Evolutionary conservation across 2,797 vertebrate genomes (phyloP), one percentile per base, ranked within the genome.

Genomic region (Pogonophryne albipinna): DNA sequence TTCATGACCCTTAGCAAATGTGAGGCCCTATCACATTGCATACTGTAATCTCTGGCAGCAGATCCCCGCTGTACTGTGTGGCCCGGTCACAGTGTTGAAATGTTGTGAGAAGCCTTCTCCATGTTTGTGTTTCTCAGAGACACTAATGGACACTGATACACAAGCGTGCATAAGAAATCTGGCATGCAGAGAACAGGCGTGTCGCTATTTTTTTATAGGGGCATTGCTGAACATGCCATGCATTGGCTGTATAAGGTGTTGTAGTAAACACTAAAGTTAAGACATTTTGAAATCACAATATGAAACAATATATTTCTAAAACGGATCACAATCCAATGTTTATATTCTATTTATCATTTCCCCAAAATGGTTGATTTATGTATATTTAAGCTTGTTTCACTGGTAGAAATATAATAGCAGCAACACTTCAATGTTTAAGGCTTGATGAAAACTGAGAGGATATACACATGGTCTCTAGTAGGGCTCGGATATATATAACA

Each of bases 21-120:
- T 76, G 68, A 86, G 82, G 86, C 78, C 83, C 84, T 93, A 88
- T 94, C 91, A 68, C 84, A 77, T 92, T 94, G 84, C 93, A 86
- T 55, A 64, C 76, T 80, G 83, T 85, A 87, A 85, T 89, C 85
- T 69, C 87, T 86, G 84, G 82, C 85, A 88, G 74, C 69, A 76
- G 78, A 83, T 80, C 52, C 53, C 74, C n/a, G 34, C 80, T 81
- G 75, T 74, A 58, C 82, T 63, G 71, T 52, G 50, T 63, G 72
- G 78, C 71, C 70, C 51, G 27, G 71, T 70, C 75, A 64, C 14
- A 64, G 46, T 82, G 73, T 71, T 74, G 72, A 83, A 83, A 83
- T 49, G 16, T 46, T 66, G 10, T 53, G 15, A 71, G 68, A 62
- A 41, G 42, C 60, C 20, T 17, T 73, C 23, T 47, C 42, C 4